Evolutionary conservation across 2,888 invertebrate genomes (phyloP), one percentile per base, ranked within the genome.

Genomic region (Gymnoscelis rufifasciata): DNA sequence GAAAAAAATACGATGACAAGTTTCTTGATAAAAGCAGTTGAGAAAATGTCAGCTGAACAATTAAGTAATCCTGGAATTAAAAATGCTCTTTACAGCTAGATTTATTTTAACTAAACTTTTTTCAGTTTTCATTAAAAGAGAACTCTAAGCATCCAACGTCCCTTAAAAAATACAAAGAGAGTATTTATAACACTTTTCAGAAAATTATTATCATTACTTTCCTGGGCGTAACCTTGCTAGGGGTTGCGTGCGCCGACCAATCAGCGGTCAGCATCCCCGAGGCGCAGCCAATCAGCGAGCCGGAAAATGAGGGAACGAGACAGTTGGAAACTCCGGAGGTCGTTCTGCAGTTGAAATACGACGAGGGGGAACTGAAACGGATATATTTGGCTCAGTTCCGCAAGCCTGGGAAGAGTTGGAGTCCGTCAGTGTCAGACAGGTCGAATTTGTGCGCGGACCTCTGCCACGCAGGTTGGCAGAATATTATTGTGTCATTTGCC

Each of bases 321-420:
- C 68, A 56, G 52, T 40, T 68, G 49, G 74, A 74, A 13, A 72
- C 74, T 1, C 84, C 87, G 0, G 86, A 86, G 57, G 86, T 88
- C 7, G 79, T 88, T 33, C 60, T 89, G 13, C 84, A 87, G 54
- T 64, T 89, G 62, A 88, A 88, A 58, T 89, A 88, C 54, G 75
- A 81, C 43, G 66, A 69, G 10, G 89, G 88, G 39, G 80, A 79
- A 70, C 73, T 89, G 76, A 75, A 87, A 73, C 78, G 78, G 71
- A 82, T 89, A 80, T 86, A 86, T 64, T 53, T 89, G 61, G 77
- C 88, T 24, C 88, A 89, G 72, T 84, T 78, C 43, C 63, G 86
- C 8, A 82, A 83, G 56, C 72, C 72, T n/a, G 54, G 38, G 23
- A 64, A 56, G 7, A 44, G 43, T 7, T 70, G 69, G 69, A 47